Evolutionary conservation across 2,888 invertebrate genomes (phyloP).

Genomic region (Zootermopsis nevadensis): DNA sequence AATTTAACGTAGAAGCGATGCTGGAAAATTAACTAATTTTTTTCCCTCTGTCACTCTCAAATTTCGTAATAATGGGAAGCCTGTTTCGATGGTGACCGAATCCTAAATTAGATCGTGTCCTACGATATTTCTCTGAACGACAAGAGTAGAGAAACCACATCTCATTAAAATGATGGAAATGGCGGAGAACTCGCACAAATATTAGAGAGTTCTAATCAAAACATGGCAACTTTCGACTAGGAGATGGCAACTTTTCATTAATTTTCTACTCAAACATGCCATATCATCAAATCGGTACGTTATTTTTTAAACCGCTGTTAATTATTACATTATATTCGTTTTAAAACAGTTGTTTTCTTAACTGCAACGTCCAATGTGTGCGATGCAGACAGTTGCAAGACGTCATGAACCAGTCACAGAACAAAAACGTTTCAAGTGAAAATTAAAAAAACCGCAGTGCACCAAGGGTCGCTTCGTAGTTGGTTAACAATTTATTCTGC

Average conservation of each 20-base stretch:
- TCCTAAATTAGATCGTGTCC: conserved; percentile 37
- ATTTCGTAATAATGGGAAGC: conserved; percentile 43
- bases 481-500: too few relatives aligned
- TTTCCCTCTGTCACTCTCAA: conserved; percentile 19
- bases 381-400: too few relatives aligned
- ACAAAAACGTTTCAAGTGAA: too few relatives aligned
- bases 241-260: background rate
- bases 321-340: background rate
- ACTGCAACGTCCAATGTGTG: too few relatives aligned
- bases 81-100: conserved; percentile 42
- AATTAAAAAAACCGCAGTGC: too few relatives aligned
- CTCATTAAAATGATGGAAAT: conserved; percentile 42
- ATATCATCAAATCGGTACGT: too few relatives aligned
- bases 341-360: background rate
- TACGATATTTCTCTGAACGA: conserved; percentile 8
- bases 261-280: background rate
- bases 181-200: background rate
- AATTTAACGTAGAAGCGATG: conserved; percentile 42
- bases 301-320: background rate
- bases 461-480: too few relatives aligned
- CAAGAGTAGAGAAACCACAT: conserved; percentile 34
- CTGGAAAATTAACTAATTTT: conserved; percentile 41
- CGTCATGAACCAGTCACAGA: background rate
- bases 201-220: background rate
- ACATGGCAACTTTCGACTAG: too few relatives aligned